These are phyloP conservation scores for Caretta caretta DNA, from an alignment of 2,113 vertebrate genomes.

Conservation along the genomic window DNA sequence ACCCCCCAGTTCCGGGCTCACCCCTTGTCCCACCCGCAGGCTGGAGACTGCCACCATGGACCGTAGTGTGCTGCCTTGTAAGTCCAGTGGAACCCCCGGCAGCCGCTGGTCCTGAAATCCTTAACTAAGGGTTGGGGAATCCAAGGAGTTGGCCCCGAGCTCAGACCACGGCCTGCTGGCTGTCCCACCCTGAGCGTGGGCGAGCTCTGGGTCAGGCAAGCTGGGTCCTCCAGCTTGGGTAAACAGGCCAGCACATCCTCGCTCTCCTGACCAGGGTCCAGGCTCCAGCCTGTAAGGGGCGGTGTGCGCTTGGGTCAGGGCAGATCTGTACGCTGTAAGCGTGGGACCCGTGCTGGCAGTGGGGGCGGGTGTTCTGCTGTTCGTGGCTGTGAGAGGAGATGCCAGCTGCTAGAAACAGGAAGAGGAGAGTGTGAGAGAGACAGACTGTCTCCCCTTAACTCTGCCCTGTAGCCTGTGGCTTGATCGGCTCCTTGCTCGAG, in stretches of 20 bases:
- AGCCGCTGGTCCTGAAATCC: background rate
- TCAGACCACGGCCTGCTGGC: no score
- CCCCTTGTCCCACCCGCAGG: no score
- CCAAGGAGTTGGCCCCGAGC: background rate
- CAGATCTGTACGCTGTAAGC: no score
- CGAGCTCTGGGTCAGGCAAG: no score
- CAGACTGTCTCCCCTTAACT: conserved; percentile 62
- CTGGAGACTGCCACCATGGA: no score
- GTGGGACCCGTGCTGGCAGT: no score
- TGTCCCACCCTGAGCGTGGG: background rate
- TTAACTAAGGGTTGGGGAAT: background rate
- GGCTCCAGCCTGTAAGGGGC: no score
- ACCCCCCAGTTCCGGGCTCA: no score
- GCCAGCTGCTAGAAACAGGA: background rate
- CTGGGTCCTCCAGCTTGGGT: no score
- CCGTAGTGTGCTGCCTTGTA: no score
- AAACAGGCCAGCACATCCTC: background rate
- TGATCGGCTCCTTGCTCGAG: background rate
- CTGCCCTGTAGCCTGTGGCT: background rate
- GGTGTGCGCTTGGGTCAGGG: background rate
- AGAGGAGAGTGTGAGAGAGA: conserved; percentile 34
- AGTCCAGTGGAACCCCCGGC: no score
- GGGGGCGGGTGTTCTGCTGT: no score
- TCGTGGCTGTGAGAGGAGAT: background rate
- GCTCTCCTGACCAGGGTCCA: background rate